Evolutionary conservation across 92 coral and sea anemone species (phyloP).

Genomic region (Porites evermanni): DNA sequence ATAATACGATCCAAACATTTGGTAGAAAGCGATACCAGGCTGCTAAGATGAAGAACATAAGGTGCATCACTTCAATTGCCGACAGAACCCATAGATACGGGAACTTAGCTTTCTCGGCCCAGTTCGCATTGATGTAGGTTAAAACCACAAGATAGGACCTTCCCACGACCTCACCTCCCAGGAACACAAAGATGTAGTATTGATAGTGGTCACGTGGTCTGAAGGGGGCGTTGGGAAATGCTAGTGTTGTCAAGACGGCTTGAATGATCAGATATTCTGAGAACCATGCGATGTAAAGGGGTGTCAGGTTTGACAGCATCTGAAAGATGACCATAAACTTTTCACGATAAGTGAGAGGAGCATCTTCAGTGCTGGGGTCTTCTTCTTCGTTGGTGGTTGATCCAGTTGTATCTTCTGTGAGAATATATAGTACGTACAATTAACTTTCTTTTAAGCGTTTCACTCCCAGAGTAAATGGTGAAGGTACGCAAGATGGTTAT

Average conservation of each 20-base stretch:
- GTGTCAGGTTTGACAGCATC: constrained; percentile 69
- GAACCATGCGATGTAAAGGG: constrained; percentile 83
- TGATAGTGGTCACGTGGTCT: constrained; percentile 93
- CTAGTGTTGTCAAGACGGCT: constrained; percentile 83
- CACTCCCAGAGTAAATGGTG: no score
- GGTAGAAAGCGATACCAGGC: constrained; percentile 90
- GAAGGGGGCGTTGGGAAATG: constrained; percentile 86
- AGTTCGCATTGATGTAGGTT: constrained; percentile 65
- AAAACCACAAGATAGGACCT: constrained; percentile 75
- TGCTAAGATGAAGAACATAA: constrained; percentile 73
- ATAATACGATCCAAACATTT: constrained; percentile 64
- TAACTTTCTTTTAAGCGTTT: no score
- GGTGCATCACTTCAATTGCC: constrained; percentile 70
- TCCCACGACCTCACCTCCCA: constrained; percentile 85
- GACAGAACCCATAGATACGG: constrained; percentile 81
- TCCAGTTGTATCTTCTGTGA: neutral
- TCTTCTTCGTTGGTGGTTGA: constrained; percentile 24
- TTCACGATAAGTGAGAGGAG: constrained; percentile 69
- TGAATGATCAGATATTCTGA: constrained; percentile 86
- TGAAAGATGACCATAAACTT: constrained; percentile 66
- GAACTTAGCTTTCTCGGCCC: constrained; percentile 71
- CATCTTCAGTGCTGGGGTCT: constrained; percentile 8
- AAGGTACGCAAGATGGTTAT: no score
- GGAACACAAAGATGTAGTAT: constrained; percentile 78
- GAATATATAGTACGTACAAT: no score